Evolutionary conservation across 2,797 vertebrate species (phyloP), one percentile per base, ranked within the genome.

Genomic region (Urosaurus nigricauda): DNA sequence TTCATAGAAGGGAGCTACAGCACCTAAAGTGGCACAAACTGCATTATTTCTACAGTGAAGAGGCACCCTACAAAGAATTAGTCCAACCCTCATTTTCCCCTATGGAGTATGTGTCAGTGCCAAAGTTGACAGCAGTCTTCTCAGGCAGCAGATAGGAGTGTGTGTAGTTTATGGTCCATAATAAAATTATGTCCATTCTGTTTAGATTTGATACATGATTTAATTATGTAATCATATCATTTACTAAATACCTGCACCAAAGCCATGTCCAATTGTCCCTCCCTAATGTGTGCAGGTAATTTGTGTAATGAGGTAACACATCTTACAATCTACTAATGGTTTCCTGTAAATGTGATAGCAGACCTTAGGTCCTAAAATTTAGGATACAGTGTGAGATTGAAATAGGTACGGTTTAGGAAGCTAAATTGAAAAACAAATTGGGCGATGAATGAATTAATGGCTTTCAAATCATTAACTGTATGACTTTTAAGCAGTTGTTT

Each of bases 381-480:
- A 63, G 60, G 60, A 43, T 40, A 82, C 14, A 12, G 1, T 40
- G 58, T 65, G 37, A 82, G n/a, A 37, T 11, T 63, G 24, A 24
- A 21, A 37, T 82, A 37, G 74, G 43, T 11, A 5, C 12, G 35
- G 40, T 7, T 35, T n/a, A 82, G 86, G n/a, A 73, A 40, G 17
- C 17, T 43, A 43, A 21, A 47, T 26, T 8, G 1, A 19, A 14
- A 56, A 80, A 70, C 4, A 11, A 37, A 4, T 8, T 70, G 29
- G 35, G 2, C 32, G n/a, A 1, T 56, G 73, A 78, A 21, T 32
- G 60, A 84, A 78, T 51, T 51, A 79, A 47, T 47, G 56, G 60
- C 47, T 86, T 85, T 85, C 29, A n/a, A 84, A 86, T 78, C 26
- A 65, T 77, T 63, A 63, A 65, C 19, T 16, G 43, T 40, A 7